Base-by-base conservation (phyloP, 2,797 vertebrate species). In the Oreortyx pictus region DNA sequence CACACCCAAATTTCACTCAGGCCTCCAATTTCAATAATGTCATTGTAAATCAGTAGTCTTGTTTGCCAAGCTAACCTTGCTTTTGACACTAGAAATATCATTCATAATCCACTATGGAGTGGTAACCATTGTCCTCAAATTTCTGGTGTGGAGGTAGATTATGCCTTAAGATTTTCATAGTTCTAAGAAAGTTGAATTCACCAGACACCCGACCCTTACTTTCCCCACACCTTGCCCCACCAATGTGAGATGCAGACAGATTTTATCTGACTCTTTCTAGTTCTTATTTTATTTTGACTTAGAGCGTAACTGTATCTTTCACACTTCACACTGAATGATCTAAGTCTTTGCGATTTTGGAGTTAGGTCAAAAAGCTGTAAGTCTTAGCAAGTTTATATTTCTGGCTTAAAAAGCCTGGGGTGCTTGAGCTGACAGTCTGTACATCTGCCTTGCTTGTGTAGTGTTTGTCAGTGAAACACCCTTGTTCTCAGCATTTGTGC, bases 291-390 rank as follows among this genome's bases (percentile, higher is more conserved):
- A 10, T 82, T 94, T 92, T 85, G 70, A 39, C 44, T 50, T 64
- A 74, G 61, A 84, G 27, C 23, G n/a, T 77, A 92, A 65, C 57
- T 14, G 1, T 65, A 57, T 71, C 71, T 77, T 79, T 86, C 80
- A 61, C 29, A 54, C 54, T 88, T 86, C 29, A 25, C 4, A 0
- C 37, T 71, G 68, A 90, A 80, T 70, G 14, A 68, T 74, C 52
- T 92, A 94, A 90, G 87, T 82, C 67, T 88, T 68, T 65, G 39
- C 88, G 79, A 47, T 76, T 90, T 91, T 82, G 60, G 41, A 87
- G 72, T 35, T 57, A 12, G 24, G 41, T 86, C 24, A 75, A 79
- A 91, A 60, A 89, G 18, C 83, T 72, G 19, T 57, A 70, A 75
- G 60, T 64, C 66, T 61, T 74, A 90, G 37, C 20, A 70, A 82